Percentiles rank a stretch among this genome's conserved stretches.
Conservation (phyloP, 1,140 invertebrate genomes). For the Asbolus verrucosus region DNA sequence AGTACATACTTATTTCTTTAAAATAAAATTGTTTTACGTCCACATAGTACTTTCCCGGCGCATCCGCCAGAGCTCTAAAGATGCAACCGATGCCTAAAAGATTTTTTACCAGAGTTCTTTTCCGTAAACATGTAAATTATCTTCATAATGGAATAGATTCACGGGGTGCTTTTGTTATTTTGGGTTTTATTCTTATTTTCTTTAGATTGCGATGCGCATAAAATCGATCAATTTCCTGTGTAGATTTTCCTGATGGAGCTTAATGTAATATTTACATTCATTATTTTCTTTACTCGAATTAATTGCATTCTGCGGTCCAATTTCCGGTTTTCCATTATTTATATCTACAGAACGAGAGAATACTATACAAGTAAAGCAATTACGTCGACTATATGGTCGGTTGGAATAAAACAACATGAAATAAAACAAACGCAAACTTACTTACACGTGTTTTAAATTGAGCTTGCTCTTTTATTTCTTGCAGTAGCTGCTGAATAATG, state of each 20-base stretch:
- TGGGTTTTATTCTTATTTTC: background rate
- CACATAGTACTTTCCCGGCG: background rate
- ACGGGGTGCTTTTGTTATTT: too few species aligned
- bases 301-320: constrained; percentile 2
- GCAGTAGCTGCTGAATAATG: background rate
- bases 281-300: background rate
- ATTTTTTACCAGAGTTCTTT: too few species aligned
- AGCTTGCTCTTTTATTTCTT: background rate
- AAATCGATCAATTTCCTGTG: background rate
- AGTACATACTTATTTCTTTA: too few species aligned
- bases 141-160: background rate
- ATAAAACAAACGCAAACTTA: too few species aligned
- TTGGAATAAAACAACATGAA: background rate
- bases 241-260: background rate
- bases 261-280: background rate
- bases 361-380: background rate
- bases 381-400: background rate
- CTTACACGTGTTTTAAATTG: constrained; percentile 9
- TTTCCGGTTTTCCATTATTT: constrained; percentile 12
- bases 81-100: too few species aligned
- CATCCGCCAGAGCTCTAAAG: too few species aligned
- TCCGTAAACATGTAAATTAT: too few species aligned
- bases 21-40: too few species aligned
- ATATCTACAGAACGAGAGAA: background rate
- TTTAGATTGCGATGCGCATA: too few species aligned